phyloP scores from a whole-genome alignment of 2,888 invertebrate species.

The Drosophila subquinaria region DNA sequence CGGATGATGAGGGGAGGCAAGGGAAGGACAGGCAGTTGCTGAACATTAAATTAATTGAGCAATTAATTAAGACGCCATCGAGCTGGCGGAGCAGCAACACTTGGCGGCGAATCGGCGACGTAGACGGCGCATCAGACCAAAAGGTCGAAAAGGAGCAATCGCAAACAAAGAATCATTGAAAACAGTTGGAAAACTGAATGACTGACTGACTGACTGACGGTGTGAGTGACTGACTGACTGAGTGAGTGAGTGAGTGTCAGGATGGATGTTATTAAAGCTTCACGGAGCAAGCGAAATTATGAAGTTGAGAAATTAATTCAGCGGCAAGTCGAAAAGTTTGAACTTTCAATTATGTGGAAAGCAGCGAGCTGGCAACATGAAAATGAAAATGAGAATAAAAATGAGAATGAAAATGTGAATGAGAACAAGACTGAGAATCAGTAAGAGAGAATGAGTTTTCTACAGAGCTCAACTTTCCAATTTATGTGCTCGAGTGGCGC shows the following conservation, averaged over 20 bases:
- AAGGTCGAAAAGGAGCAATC: constrained; percentile 51
- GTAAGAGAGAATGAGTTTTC: constrained; percentile 24
- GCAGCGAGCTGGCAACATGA: constrained; percentile 52
- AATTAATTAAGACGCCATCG: constrained; percentile 84
- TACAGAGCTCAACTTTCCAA: constrained; percentile 64
- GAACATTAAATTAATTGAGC: constrained; percentile 84
- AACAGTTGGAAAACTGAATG: constrained; percentile 43
- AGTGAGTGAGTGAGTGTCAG: constrained; percentile 29
- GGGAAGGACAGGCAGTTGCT: constrained; percentile 51
- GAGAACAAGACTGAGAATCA: background rate
- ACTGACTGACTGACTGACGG: constrained; percentile 19
- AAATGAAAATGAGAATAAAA: constrained; percentile 37
- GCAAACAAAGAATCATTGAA: constrained; percentile 75
- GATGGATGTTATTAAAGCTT: constrained; percentile 65
- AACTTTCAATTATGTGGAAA: constrained; percentile 77
- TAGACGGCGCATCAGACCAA: constrained; percentile 16
- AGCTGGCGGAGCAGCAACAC: constrained; percentile 55
- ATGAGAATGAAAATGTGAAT: constrained; percentile 3
- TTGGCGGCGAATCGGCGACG: constrained; percentile 29
- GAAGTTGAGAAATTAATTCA: constrained; percentile 79
- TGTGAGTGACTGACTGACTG: constrained; percentile 22
- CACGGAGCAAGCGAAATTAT: constrained; percentile 71
- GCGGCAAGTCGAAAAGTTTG: constrained; percentile 78
- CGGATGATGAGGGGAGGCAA: background rate
- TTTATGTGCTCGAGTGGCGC: constrained; percentile 71